Percentiles rank a stretch among this genome's conserved stretches.
These are phyloP conservation scores for Lasioglossum villosulum DNA, from an alignment of 2,888 invertebrate species.

Conservation along the genomic window DNA sequence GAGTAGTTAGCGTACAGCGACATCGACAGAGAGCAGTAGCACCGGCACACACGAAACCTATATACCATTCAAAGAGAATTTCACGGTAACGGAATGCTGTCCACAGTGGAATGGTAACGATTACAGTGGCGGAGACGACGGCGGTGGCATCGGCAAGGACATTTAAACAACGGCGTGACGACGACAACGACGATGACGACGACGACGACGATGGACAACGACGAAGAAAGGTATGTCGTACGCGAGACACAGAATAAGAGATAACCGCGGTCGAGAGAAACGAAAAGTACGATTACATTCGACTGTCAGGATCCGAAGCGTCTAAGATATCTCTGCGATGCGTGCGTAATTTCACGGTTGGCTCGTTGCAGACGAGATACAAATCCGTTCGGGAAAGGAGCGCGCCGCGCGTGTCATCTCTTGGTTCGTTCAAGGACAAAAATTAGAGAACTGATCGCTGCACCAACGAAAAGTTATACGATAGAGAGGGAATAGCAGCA, in stretches of 20 bases:
- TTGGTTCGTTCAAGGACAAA: conserved; percentile 74
- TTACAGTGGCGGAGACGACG: background rate
- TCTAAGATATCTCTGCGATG: background rate
- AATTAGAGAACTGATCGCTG: conserved; percentile 77
- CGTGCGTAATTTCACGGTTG: background rate
- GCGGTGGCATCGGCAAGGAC: background rate
- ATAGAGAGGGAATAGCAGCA: conserved; percentile 82
- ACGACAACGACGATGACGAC: background rate
- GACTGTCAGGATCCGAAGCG: background rate
- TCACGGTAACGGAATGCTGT: background rate
- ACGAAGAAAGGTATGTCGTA: background rate
- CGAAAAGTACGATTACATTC: background rate
- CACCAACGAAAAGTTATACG: conserved; percentile 81
- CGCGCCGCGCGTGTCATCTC: conserved; percentile 9
- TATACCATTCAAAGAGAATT: background rate
- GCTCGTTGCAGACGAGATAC: background rate
- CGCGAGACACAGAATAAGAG: background rate
- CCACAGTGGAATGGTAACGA: conserved; percentile 13
- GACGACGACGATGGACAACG: background rate
- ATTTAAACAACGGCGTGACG: background rate
- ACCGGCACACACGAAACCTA: background rate
- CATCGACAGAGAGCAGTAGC: conserved; percentile 10
- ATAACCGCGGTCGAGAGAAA: background rate
- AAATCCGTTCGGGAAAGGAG: conserved; percentile 4
- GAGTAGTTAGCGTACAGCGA: conserved; percentile 9